Conservation (phyloP, 2,113 vertebrate genomes). For the Cheirogaleus medius region DNA sequence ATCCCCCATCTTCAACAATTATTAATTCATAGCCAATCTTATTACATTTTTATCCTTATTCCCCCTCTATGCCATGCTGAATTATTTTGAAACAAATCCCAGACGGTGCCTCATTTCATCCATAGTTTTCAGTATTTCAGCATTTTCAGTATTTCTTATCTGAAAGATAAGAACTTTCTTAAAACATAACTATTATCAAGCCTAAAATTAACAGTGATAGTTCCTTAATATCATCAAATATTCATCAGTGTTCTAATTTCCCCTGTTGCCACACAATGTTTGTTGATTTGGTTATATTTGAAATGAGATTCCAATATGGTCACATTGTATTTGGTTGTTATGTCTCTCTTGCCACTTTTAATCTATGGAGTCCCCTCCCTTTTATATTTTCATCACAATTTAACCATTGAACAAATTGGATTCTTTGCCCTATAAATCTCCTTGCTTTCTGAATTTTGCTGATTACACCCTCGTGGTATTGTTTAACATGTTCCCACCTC, state of each 20-base stretch:
- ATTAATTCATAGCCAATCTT: neutral
- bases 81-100: conserved; percentile 30
- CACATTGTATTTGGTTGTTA: neutral
- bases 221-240: neutral
- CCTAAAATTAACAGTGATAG: neutral
- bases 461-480: neutral
- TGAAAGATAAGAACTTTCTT: neutral
- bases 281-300: neutral
- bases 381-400: neutral
- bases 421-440: neutral
- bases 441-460: neutral
- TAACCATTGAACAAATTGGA: neutral
- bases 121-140: neutral
- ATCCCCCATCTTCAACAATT: neutral
- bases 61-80: neutral
- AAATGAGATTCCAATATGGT: neutral
- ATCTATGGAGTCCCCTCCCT: no score
- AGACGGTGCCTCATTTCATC: neutral
- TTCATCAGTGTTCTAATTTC: neutral
- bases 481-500: neutral
- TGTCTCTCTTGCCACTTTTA: neutral
- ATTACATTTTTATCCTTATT: neutral
- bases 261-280: neutral
- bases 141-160: neutral
- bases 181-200: neutral